Percentiles rank a stretch among this genome's conserved stretches.
Evolutionary conservation across 2,113 vertebrate genomes (phyloP).

Genomic region (Lasiurus cinereus): DNA sequence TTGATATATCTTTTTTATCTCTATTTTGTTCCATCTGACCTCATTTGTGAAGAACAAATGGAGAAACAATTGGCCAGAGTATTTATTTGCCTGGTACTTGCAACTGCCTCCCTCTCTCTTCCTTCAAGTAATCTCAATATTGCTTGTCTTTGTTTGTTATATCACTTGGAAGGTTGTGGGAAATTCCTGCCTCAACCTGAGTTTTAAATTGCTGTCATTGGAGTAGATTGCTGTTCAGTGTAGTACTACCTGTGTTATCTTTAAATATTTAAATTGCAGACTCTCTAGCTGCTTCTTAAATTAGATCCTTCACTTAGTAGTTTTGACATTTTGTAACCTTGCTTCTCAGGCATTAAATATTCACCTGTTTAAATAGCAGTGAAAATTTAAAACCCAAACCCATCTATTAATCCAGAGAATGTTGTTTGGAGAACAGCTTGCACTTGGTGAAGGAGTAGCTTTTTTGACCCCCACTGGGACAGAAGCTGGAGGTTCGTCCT

Average conservation of each 20-base stretch:
- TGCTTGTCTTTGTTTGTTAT: slow-evolving; percentile 71
- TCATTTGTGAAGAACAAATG: slow-evolving; percentile 51
- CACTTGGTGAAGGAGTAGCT: slow-evolving; percentile 36
- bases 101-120: neutral
- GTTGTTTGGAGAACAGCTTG: slow-evolving; percentile 44
- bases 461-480: neutral
- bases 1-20: slow-evolving; percentile 61
- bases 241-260: slow-evolving; percentile 75
- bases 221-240: slow-evolving; percentile 70
- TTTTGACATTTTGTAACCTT: slow-evolving; percentile 80
- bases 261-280: slow-evolving; percentile 85
- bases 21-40: slow-evolving; percentile 27
- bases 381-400: slow-evolving; percentile 68
- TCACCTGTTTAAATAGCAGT: slow-evolving; percentile 81
- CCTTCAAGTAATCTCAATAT: slow-evolving; percentile 40
- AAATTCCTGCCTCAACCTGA: slow-evolving; percentile 79
- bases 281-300: slow-evolving; percentile 76
- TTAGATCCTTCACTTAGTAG: slow-evolving; percentile 75
- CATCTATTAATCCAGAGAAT: slow-evolving; percentile 52
- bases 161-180: slow-evolving; percentile 68
- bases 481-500: neutral
- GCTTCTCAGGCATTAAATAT: slow-evolving; percentile 78
- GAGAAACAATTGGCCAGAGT: slow-evolving; percentile 36
- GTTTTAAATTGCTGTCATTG: slow-evolving; percentile 76
- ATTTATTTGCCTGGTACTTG: slow-evolving; percentile 46